Base-by-base conservation (phyloP, 1,140 invertebrate genomes). In the Leptopilina boulardi region DNA sequence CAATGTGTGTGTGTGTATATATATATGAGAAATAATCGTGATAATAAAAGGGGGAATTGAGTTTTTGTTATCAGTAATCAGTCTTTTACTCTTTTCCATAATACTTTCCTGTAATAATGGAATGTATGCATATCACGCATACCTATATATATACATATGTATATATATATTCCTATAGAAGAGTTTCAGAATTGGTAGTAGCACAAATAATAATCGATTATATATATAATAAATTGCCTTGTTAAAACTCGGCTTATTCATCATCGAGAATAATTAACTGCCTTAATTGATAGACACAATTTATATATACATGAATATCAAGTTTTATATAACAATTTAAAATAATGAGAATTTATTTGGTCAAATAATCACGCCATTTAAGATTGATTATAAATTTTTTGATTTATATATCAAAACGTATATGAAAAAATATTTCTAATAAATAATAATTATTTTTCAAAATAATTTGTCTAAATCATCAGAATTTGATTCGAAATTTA, bases 181-280 rank as follows among this genome's bases (percentile, higher is more conserved):
- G 23, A 34, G 59, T 66, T 30, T 26, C 21, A 38, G 34, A 38
- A 9, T 38, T 38, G n/a, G n/a, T n/a, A 30, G 59, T n/a, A 34
- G 59, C 59, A 30, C 59, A 66, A 66, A 66, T 66, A 66, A 66
- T 66, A 66, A 66, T 66, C 26, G 59, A 66, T 66, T 66, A 51
- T n/a, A 51, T 18, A 9, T 38, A 38, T 38, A 38, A 59, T 59
- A 34, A 66, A 66, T 66, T 66, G 59, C 59, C 26, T 66, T 10
- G 59, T 66, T 66, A 66, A 11, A 30, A 66, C 26, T 6, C 11
- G 15, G 13, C 59, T 66, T 66, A 66, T 66, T 66, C 59, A 66
- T 66, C 59, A 34, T 30, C 59, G 5, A 30, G 34, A 38, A 38
- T 10, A 30, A 66, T n/a, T 30, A 30, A 26, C 26, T 10, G 26